Evolutionary conservation across 2,888 invertebrate species (phyloP), one percentile per base, ranked within the genome.

Genomic region (Ochropleura plecta): DNA sequence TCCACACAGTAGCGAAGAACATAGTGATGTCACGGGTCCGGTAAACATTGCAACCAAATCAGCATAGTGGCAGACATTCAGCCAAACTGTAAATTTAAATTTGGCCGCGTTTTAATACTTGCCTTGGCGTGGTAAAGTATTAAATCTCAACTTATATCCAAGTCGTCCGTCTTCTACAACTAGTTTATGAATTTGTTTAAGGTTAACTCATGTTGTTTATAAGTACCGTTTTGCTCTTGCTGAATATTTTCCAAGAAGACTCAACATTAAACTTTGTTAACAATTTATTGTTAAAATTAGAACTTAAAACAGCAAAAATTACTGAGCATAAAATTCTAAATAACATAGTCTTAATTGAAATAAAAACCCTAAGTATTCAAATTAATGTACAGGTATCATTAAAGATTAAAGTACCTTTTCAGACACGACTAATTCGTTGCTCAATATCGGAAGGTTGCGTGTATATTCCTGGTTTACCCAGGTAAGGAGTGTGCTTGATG

Each of bases 41-140:
- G 88, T 88, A 86, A 88, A 90, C 88, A 89, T 88, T 89, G 92
- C 91, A 92, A 94, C 93, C 93, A 92, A 94, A 94, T 92, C 91
- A 92, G 92, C 81, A 81, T 79, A 87, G 87, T 86, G 88, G 89
- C 89, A 83, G 82, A 90, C 82, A 84, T 85, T 79, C 86, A 85
- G 85, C 84, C 79, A 89, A 93, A 94, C 91, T 84, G 88, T 83
- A 73, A 91, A 92, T 92, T 93, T 92, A 92, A 92, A 90, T 93
- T 92, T 92, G 91, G 94, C 92, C 92, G 91, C 84, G 88, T 91
- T 94, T 93, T 93, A 93, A 94, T 93, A 89, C 88, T 82, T 64
- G 78, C 82, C 81, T 85, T 88, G 84, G 88, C 84, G 87, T 88
- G 88, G 87, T 83, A 86, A 86, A 85, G 82, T 88, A 92, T 93